phyloP scores from a whole-genome alignment of 2,888 invertebrate species.

The Lutraria lutraria region DNA sequence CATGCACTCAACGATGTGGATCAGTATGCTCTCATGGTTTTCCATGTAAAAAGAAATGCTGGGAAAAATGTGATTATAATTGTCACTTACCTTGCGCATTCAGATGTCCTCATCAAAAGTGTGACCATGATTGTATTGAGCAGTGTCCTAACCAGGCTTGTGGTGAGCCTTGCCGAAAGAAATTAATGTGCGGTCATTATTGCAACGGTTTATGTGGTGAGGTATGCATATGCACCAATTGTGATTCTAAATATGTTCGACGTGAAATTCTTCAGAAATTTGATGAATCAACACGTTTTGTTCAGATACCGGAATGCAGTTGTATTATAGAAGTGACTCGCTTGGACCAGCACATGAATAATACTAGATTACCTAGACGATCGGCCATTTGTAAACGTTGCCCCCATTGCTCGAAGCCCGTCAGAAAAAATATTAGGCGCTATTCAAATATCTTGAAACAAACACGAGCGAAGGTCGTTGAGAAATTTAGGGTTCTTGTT shows the following conservation, averaged over 20 bases:
- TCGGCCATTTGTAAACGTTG: slow-evolving; percentile 87
- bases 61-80: slow-evolving; percentile 74
- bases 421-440: slow-evolving; percentile 87
- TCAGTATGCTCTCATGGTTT: slow-evolving; percentile 81
- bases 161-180: slow-evolving; percentile 81
- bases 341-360: slow-evolving; percentile 85
- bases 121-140: slow-evolving; percentile 82
- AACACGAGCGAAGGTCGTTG: slow-evolving; percentile 20
- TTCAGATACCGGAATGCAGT: slow-evolving; percentile 83
- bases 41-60: slow-evolving; percentile 80
- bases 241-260: slow-evolving; percentile 80
- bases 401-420: slow-evolving; percentile 89
- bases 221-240: slow-evolving; percentile 88
- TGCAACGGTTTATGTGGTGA: slow-evolving; percentile 91
- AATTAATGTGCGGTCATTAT: slow-evolving; percentile 88
- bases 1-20: slow-evolving; percentile 84
- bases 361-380: neutral
- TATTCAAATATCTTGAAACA: slow-evolving; percentile 53
- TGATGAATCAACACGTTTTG: slow-evolving; percentile 88
- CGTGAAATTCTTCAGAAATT: slow-evolving; percentile 88
- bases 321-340: slow-evolving; percentile 85
- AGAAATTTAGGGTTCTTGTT: neutral
- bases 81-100: slow-evolving; percentile 85
- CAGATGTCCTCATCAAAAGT: slow-evolving; percentile 80
- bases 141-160: slow-evolving; percentile 84